Conservation (phyloP, 2,797 vertebrate genomes). For the Channallabes apus region DNA sequence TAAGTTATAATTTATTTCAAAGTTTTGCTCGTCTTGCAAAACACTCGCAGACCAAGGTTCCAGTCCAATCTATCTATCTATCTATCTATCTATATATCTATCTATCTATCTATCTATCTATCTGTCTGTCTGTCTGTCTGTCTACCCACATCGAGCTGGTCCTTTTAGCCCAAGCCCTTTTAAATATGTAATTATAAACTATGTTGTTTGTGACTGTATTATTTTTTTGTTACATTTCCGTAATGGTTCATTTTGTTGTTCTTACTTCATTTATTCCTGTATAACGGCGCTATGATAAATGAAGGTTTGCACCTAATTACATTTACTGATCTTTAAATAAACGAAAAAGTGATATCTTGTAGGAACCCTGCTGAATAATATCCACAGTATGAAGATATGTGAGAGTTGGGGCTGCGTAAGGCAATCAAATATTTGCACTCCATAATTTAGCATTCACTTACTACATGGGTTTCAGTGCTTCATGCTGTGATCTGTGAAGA, state of each 20-base stretch:
- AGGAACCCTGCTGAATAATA: background rate
- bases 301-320: background rate
- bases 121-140: no score
- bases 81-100: no score
- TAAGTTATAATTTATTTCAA: no score
- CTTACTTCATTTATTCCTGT: background rate
- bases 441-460: constrained; percentile 11
- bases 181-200: background rate
- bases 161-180: background rate
- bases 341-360: background rate
- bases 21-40: no score
- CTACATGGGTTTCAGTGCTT: background rate
- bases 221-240: background rate
- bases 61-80: no score
- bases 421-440: constrained; percentile 9
- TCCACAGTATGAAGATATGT: background rate
- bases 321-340: background rate
- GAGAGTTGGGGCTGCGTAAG: background rate
- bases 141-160: no score
- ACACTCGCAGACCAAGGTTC: no score
- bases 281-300: background rate
- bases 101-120: no score
- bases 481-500: background rate
- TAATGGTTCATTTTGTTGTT: background rate
- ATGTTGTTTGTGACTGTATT: background rate